These are phyloP conservation scores for Cygnus atratus DNA, from an alignment of 2,113 vertebrate genomes.

Conservation along the genomic window DNA sequence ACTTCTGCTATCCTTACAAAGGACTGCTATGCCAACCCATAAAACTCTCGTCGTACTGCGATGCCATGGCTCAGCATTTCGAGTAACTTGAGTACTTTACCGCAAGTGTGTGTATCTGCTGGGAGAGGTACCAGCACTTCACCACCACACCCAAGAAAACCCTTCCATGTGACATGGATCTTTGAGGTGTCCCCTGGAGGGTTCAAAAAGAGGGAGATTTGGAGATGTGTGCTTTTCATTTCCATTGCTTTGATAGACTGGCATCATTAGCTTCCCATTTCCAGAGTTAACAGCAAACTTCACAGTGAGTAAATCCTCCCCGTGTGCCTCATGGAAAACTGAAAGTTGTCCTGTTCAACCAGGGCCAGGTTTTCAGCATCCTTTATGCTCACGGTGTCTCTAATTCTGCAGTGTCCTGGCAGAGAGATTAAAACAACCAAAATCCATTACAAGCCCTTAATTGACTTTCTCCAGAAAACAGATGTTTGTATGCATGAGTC, in stretches of 20 bases:
- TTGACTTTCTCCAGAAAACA: slow-evolving; percentile 65
- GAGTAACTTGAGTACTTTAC: not conserved
- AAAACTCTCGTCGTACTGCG: not conserved
- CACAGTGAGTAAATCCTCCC: not conserved
- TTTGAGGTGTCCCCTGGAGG: fast-evolving
- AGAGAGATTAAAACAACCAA: slow-evolving; percentile 31
- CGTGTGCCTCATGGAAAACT: fast-evolving
- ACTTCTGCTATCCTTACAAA: not conserved
- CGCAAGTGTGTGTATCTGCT: not conserved
- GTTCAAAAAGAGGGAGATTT: not conserved
- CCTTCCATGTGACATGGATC: fast-evolving
- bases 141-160: not conserved
- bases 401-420: slow-evolving; percentile 1
- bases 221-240: fast-evolving
- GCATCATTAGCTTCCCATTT: fast-evolving
- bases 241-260: fast-evolving
- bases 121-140: not conserved
- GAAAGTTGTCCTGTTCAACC: fast-evolving
- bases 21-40: not conserved
- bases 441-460: slow-evolving; percentile 53
- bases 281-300: fast-evolving
- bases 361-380: not conserved
- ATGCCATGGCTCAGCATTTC: not conserved
- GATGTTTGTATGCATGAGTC: slow-evolving; percentile 41
- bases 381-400: not conserved